Percentiles rank a stretch among this genome's conserved stretches.
Conservation (phyloP, 2,888 invertebrate species). For the Drosophila mulleri region DNA sequence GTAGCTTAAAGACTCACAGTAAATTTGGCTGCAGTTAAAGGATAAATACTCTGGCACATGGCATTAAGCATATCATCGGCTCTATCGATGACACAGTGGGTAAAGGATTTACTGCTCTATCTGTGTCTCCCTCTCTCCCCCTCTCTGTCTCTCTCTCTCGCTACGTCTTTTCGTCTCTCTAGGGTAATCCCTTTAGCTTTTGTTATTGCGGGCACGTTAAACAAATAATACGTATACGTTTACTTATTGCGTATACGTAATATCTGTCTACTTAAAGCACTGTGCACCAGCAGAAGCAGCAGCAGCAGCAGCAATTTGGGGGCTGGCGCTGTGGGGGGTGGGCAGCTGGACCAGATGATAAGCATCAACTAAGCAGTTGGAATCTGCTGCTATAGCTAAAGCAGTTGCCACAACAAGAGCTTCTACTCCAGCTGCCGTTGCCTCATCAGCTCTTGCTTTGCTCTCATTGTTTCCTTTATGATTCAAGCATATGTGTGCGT, state of each 20-base stretch:
- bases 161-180: background rate
- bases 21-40: background rate
- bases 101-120: constrained; percentile 1
- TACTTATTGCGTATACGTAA: constrained; percentile 62
- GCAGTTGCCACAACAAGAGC: constrained; percentile 55
- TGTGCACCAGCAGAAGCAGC: background rate
- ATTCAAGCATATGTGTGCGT: constrained; percentile 14
- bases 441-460: constrained; percentile 32
- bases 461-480: constrained; percentile 37
- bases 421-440: constrained; percentile 18
- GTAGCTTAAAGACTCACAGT: background rate
- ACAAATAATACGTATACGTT: constrained; percentile 69
- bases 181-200: constrained; percentile 47
- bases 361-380: constrained; percentile 77
- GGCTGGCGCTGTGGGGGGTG: background rate
- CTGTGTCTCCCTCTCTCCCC: background rate
- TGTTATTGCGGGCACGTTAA: constrained; percentile 64
- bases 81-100: constrained; percentile 19
- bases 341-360: constrained; percentile 58
- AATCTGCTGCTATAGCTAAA: constrained; percentile 70
- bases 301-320: background rate
- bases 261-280: constrained; percentile 42
- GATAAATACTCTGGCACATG: background rate
- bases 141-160: background rate
- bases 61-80: constrained; percentile 2